Evolutionary conservation across 1,140 invertebrate genomes (phyloP).

Genomic region (Orchesella cincta): DNA sequence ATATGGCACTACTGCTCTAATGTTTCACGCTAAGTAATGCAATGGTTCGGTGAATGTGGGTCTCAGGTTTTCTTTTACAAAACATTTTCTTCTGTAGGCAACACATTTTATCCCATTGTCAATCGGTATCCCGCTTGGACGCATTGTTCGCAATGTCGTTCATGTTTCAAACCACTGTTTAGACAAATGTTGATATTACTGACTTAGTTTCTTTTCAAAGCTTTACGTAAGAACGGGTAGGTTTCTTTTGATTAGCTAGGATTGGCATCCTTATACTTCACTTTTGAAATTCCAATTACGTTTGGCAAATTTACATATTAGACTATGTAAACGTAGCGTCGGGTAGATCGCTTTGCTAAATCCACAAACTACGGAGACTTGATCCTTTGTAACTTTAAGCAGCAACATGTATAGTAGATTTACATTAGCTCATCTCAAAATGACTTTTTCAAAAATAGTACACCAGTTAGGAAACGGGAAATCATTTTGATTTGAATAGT

Average conservation of each 20-base stretch:
- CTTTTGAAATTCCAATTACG: too few relatives aligned
- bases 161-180: background rate
- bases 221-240: background rate
- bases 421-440: too few relatives aligned
- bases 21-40: constrained; percentile 6
- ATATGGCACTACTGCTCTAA: background rate
- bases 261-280: background rate
- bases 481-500: too few relatives aligned
- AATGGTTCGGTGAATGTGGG: constrained; percentile 25
- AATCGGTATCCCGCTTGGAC: background rate
- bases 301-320: too few relatives aligned
- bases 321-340: too few relatives aligned
- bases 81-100: constrained; percentile 4
- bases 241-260: background rate
- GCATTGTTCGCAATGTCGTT: background rate
- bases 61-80: constrained; percentile 23
- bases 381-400: too few relatives aligned
- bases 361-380: too few relatives aligned
- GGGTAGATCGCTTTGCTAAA: too few relatives aligned
- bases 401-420: too few relatives aligned
- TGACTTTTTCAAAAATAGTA: too few relatives aligned
- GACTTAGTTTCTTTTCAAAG: constrained; percentile 15
- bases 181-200: background rate
- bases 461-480: too few relatives aligned
- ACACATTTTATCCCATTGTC: background rate